Percentiles rank a stretch among this genome's conserved stretches.
These are phyloP conservation scores for Temnothorax longispinosus DNA, from an alignment of 1,140 invertebrate species.

Conservation along the genomic window DNA sequence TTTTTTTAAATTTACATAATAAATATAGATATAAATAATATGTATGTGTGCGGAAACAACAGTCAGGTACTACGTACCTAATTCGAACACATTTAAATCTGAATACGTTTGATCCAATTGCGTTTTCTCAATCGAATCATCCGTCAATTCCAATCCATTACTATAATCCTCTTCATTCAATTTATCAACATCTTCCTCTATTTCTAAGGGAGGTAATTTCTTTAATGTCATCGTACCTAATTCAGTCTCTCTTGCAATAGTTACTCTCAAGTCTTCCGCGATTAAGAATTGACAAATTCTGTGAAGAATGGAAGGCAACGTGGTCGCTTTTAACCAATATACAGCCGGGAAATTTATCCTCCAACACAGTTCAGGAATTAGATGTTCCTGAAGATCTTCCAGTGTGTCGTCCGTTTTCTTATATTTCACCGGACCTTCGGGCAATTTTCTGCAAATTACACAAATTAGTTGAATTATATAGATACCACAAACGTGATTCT, in stretches of 20 bases:
- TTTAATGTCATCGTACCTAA: conserved; percentile 78
- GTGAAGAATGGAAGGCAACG: conserved; percentile 95
- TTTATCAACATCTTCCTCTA: conserved; percentile 34
- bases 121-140: conserved; percentile 56
- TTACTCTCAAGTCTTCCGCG: conserved; percentile 91
- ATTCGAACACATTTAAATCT: conserved; percentile 59
- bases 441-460: conserved; percentile 72
- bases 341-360: conserved; percentile 94
- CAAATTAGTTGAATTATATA: conserved; percentile 1
- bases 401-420: conserved; percentile 84
- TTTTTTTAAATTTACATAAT: neutral
- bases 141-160: conserved; percentile 53
- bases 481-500: neutral
- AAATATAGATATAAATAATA: neutral
- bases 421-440: conserved; percentile 76
- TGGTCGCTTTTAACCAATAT: conserved; percentile 96
- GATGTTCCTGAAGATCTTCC: conserved; percentile 90
- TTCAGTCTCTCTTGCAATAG: conserved; percentile 85
- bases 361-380: conserved; percentile 96
- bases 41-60: too few species aligned
- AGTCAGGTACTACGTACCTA: conserved; percentile 59
- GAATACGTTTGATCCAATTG: conserved; percentile 22
- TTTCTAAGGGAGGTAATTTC: conserved; percentile 73
- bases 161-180: conserved; percentile 30
- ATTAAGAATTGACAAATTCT: conserved; percentile 91